These are phyloP conservation scores for Zygaena filipendulae DNA, from an alignment of 2,888 invertebrate genomes.

Conservation along the genomic window DNA sequence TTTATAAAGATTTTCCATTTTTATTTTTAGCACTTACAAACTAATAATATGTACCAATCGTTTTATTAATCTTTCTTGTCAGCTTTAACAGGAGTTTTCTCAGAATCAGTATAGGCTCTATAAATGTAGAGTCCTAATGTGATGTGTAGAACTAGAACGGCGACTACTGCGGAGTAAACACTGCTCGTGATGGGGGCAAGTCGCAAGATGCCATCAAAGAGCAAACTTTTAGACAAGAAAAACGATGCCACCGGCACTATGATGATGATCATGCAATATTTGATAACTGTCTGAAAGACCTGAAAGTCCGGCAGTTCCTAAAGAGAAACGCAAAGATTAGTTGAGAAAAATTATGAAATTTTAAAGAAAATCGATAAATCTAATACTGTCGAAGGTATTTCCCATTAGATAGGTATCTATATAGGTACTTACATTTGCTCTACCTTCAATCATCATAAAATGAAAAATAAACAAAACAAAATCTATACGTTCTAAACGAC, in stretches of 20 bases:
- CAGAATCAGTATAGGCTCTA: constrained; percentile 75
- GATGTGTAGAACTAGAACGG: constrained; percentile 79
- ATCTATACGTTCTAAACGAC: no score
- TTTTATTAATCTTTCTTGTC: constrained; percentile 50
- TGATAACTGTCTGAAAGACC: constrained; percentile 79
- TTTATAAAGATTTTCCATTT: constrained; percentile 55
- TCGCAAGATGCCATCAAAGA: constrained; percentile 75
- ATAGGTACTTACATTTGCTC: constrained; percentile 52
- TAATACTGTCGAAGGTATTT: no score
- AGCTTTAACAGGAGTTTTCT: constrained; percentile 40
- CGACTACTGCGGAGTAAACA: constrained; percentile 81
- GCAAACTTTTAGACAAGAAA: constrained; percentile 73
- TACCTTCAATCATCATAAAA: constrained; percentile 64
- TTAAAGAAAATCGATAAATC: neutral
- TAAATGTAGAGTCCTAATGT: constrained; percentile 83
- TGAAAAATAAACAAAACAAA: constrained; percentile 30
- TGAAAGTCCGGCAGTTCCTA: constrained; percentile 76
- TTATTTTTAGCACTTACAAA: constrained; percentile 14
- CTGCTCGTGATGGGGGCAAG: constrained; percentile 72
- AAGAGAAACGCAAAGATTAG: constrained; percentile 30
- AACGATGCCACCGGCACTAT: constrained; percentile 80
- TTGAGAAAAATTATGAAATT: constrained; percentile 3
- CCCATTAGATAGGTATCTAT: no score
- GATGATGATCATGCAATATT: constrained; percentile 81
- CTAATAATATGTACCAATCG: constrained; percentile 2